phyloP scores from a whole-genome alignment of 2,888 invertebrate species.

The Nephrotoma flavescens region DNA sequence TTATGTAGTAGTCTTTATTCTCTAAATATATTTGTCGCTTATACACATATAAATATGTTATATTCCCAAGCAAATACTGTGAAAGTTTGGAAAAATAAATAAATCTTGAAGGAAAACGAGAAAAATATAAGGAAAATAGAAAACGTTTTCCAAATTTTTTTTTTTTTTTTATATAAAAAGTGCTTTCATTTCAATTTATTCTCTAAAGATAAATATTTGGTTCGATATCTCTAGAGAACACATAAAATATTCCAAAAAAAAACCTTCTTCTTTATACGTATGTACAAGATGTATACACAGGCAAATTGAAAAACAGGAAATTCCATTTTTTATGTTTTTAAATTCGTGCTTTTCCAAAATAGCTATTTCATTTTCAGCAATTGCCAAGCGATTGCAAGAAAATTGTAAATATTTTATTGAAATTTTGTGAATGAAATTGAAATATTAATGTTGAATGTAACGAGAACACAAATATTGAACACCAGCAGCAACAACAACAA shows the following conservation, averaged over 20 bases:
- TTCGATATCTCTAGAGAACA: background rate
- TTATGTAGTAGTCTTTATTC: background rate
- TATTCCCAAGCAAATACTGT: background rate
- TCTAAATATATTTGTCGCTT: background rate
- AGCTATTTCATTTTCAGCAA: background rate
- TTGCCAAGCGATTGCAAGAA: background rate
- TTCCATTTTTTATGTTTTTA: background rate
- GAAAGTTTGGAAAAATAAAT: background rate
- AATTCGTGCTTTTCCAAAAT: background rate
- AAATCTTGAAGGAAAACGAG: background rate
- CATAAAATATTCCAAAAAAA: background rate
- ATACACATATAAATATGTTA: background rate
- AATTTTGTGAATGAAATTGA: background rate
- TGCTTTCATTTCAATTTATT: background rate
- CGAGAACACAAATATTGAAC: background rate
- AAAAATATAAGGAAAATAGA: background rate
- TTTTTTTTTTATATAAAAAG: background rate
- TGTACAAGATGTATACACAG: background rate
- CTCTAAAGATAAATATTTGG: background rate
- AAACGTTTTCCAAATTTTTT: background rate
- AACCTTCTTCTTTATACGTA: background rate
- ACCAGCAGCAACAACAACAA: background rate
- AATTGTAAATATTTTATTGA: background rate
- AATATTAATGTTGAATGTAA: background rate
- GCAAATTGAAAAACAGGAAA: background rate